Conservation (phyloP, 2,888 invertebrate species). For the Selenia dentaria region DNA sequence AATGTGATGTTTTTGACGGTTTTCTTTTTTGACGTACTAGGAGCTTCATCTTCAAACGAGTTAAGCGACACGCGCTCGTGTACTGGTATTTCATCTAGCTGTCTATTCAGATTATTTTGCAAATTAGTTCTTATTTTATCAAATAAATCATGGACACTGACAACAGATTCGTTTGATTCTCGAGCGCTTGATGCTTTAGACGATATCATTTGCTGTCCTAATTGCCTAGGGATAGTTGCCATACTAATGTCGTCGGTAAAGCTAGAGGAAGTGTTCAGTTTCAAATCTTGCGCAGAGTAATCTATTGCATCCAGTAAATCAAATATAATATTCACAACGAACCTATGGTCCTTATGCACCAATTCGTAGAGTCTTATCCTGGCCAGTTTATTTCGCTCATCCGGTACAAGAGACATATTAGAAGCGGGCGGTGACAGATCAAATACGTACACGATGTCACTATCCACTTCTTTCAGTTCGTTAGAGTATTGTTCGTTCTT, state of each 20-base stretch:
- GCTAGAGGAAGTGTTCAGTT: slow-evolving; percentile 10
- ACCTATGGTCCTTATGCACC: slow-evolving; percentile 42
- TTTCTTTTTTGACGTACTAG: slow-evolving; percentile 10
- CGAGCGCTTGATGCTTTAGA: slow-evolving; percentile 15
- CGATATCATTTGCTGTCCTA: slow-evolving; percentile 41
- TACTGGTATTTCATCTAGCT: slow-evolving; percentile 21
- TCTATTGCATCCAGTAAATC: slow-evolving; percentile 46
- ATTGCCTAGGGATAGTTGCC: slow-evolving; percentile 37
- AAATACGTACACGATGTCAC: slow-evolving; percentile 37
- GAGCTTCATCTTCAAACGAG: background rate
- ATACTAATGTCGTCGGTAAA: slow-evolving; percentile 6
- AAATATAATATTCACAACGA: slow-evolving; percentile 53
- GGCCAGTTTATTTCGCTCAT: slow-evolving; percentile 46
- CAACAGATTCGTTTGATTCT: slow-evolving; percentile 9
- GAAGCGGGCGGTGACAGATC: slow-evolving; percentile 34
- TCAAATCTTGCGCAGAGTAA: slow-evolving; percentile 4
- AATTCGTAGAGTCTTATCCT: slow-evolving; percentile 30
- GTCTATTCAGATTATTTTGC: slow-evolving; percentile 26
- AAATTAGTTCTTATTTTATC: slow-evolving; percentile 34
- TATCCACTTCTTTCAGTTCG: slow-evolving; percentile 8
- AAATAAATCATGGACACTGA: slow-evolving; percentile 28
- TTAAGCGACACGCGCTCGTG: background rate
- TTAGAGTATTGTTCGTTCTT: background rate
- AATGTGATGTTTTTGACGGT: slow-evolving; percentile 34
- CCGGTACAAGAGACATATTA: slow-evolving; percentile 46